Percentiles rank a stretch among this genome's conserved stretches.
phyloP scores from a whole-genome alignment of 2,888 invertebrate species.

The Cephus pulcher region DNA sequence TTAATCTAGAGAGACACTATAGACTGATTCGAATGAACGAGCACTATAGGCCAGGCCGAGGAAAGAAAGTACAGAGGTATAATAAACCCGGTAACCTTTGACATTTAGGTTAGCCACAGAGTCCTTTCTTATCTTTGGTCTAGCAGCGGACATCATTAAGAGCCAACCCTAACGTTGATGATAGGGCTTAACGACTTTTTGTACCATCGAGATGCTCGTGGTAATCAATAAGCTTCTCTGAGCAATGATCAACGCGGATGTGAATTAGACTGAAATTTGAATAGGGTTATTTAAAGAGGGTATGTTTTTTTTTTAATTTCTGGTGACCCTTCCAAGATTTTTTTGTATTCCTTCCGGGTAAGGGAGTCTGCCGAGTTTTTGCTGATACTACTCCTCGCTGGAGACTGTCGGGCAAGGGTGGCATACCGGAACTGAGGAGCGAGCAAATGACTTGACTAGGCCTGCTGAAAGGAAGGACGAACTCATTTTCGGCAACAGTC shows the following conservation, averaged over 20 bases:
- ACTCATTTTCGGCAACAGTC: background rate
- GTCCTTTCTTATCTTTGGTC: constrained; percentile 20
- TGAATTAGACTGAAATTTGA: background rate
- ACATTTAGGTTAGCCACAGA: constrained; percentile 1
- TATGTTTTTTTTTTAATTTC: background rate
- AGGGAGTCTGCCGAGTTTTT: background rate
- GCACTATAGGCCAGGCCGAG: background rate
- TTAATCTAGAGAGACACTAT: background rate
- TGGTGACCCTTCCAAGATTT: background rate
- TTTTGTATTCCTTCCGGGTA: background rate
- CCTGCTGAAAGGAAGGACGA: constrained; percentile 6
- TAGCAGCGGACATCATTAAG: constrained; percentile 13
- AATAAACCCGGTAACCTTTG: constrained; percentile 11
- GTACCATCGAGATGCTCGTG: background rate
- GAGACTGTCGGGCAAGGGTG: background rate
- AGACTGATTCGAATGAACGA: background rate
- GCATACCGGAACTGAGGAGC: constrained; percentile 3
- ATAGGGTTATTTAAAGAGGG: background rate
- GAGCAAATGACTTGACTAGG: constrained; percentile 17
- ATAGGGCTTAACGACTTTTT: background rate
- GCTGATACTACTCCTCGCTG: background rate
- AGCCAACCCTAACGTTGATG: background rate
- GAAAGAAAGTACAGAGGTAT: background rate
- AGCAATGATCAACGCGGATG: background rate
- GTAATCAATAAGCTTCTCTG: background rate